A percentile compares a stretch with the other conserved stretches of the same genome.
Conservation (phyloP, 1,140 invertebrate genomes). For the Ips typographus region DNA sequence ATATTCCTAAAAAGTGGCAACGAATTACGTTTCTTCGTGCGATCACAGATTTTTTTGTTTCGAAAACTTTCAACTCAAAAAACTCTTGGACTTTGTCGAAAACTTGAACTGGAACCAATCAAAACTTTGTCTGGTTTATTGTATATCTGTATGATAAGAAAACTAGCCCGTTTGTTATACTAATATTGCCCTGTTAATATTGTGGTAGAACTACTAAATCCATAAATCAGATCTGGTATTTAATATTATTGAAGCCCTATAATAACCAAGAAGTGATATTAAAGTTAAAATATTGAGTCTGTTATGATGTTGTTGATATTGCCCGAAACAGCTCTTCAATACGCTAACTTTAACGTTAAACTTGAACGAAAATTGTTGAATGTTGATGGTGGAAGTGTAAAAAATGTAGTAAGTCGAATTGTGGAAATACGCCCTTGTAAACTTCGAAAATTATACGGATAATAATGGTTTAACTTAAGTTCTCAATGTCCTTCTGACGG, state of each 20-base stretch:
- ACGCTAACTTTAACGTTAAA: slow-evolving; percentile 40
- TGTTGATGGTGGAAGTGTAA: slow-evolving; percentile 1
- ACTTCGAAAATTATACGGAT: slow-evolving; percentile 1
- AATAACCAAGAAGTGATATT: slow-evolving; percentile 25
- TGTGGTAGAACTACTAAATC: slow-evolving; percentile 38
- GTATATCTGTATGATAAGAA: slow-evolving; percentile 39
- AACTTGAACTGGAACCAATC: slow-evolving; percentile 24
- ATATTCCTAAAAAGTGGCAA: slow-evolving; percentile 45
- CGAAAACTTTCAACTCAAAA: slow-evolving; percentile 26
- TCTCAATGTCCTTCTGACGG: slow-evolving; percentile 31
- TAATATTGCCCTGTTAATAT: slow-evolving; percentile 43
- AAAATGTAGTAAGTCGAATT: not conserved
- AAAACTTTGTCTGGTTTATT: slow-evolving; percentile 38
- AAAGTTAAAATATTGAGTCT: slow-evolving; percentile 46
- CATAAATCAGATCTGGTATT: slow-evolving; percentile 13
- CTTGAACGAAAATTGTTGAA: slow-evolving; percentile 28
- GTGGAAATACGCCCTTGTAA: slow-evolving; percentile 31
- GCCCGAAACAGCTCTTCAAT: slow-evolving; percentile 46
- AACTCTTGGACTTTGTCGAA: slow-evolving; percentile 27
- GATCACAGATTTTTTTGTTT: slow-evolving; percentile 38
- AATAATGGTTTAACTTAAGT: slow-evolving; percentile 25
- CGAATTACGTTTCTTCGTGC: slow-evolving; percentile 35
- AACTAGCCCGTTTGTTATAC: slow-evolving; percentile 43
- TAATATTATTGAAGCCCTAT: slow-evolving; percentile 38
- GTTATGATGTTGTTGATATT: slow-evolving; percentile 41